A percentile compares a stretch with the other conserved stretches of the same genome.
Conservation (phyloP, 2,113 vertebrate genomes). For the Lynx canadensis region DNA sequence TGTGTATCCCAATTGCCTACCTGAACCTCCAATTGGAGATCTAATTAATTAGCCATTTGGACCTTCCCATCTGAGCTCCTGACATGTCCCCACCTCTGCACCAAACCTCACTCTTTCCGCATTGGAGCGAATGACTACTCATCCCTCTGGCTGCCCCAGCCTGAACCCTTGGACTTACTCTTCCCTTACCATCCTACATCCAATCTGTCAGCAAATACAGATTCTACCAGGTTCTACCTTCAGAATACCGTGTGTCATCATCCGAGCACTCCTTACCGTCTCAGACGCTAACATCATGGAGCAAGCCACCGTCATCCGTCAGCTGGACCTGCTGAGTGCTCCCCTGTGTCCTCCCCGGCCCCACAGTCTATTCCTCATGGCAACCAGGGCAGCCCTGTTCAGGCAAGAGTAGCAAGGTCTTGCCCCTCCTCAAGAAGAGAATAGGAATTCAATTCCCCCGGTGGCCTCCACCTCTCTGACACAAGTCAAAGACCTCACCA, state of each 20-base stretch:
- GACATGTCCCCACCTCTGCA: rapidly evolving
- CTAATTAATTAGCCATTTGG: not conserved
- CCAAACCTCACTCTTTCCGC: not conserved
- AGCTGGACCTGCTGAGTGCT: not conserved
- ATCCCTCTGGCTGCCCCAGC: rapidly evolving
- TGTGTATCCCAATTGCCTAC: not conserved
- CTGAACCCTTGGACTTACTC: too few species aligned
- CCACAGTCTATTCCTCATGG: rapidly evolving
- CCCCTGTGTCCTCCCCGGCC: not conserved
- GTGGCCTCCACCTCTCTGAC: not conserved
- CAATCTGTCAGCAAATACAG: not conserved
- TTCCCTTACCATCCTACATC: too few species aligned
- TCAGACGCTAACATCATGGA: rapidly evolving
- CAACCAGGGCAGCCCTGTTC: not conserved
- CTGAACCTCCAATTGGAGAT: not conserved
- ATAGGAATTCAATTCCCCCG: not conserved
- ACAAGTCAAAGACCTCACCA: not conserved
- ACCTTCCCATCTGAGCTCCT: not conserved
- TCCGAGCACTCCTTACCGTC: rapidly evolving
- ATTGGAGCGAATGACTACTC: rapidly evolving
- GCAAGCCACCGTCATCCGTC: not conserved
- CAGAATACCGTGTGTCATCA: rapidly evolving
- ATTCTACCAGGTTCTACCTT: not conserved
- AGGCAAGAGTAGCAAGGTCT: not conserved
- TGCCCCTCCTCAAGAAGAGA: not conserved